A percentile compares a stretch with the other conserved stretches of the same genome.
These are phyloP conservation scores for Acridotheres tristis DNA, from an alignment of 2,797 vertebrate genomes.

Conservation along the genomic window DNA sequence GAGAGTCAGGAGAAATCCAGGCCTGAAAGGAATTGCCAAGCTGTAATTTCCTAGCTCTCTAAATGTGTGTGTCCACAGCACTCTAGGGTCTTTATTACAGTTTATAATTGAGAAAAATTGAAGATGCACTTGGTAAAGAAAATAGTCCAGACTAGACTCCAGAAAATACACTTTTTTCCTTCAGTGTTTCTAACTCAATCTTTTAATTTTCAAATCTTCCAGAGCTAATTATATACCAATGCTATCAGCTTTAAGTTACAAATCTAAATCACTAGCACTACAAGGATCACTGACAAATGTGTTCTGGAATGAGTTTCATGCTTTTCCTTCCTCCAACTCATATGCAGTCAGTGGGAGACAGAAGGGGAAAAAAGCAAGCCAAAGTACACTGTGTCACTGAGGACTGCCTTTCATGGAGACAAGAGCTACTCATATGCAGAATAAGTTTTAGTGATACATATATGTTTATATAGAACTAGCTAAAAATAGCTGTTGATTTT, in stretches of 20 bases:
- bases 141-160: neutral
- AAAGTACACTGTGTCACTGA: neutral
- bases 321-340: neutral
- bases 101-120: neutral
- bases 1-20: no score
- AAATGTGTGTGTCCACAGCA: neutral
- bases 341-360: neutral
- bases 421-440: neutral
- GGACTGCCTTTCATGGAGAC: neutral
- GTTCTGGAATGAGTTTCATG: neutral
- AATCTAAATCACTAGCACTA: conserved; percentile 19
- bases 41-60: no score
- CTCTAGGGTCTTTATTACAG: neutral
- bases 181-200: conserved; percentile 21
- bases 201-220: conserved; percentile 34
- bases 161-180: neutral
- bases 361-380: neutral
- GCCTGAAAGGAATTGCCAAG: no score
- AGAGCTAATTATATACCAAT: neutral
- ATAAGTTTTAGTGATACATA: neutral
- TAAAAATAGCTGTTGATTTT: neutral
- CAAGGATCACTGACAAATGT: neutral
- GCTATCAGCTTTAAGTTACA: neutral
- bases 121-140: neutral
- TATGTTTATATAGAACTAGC: neutral